phyloP scores from a whole-genome alignment of 2,113 vertebrate genomes.

The Eulemur rufifrons region DNA sequence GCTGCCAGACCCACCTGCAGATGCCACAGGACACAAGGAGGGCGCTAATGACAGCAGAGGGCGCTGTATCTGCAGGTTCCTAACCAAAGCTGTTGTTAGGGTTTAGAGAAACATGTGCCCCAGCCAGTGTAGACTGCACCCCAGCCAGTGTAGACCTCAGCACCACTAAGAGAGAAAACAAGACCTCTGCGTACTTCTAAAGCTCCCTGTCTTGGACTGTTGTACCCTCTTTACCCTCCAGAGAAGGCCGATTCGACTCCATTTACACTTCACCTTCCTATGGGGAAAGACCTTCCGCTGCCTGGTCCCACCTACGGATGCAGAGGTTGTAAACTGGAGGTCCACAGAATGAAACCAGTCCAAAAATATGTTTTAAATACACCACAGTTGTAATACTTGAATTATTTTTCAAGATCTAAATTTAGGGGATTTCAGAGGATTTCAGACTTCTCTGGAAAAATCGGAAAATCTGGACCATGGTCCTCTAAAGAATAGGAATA shows the following conservation, averaged over 20 bases:
- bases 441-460: neutral
- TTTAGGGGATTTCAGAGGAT: neutral
- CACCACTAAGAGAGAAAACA: neutral
- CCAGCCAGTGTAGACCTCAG: neutral
- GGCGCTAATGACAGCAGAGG: neutral
- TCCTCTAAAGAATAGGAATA: neutral
- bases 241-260: neutral
- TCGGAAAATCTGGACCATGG: neutral
- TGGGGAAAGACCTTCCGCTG: neutral
- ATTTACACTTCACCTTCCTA: neutral
- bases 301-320: neutral
- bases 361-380: neutral
- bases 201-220: neutral
- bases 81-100: too few species aligned
- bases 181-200: neutral
- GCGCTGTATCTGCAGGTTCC: neutral
- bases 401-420: neutral
- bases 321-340: neutral
- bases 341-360: neutral
- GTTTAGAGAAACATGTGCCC: neutral
- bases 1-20: neutral
- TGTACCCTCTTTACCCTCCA: neutral
- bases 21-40: accelerated
- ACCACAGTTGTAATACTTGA: neutral
- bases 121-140: neutral